Base-by-base conservation (phyloP, 1,140 invertebrate species). In the Apis laboriosa region DNA sequence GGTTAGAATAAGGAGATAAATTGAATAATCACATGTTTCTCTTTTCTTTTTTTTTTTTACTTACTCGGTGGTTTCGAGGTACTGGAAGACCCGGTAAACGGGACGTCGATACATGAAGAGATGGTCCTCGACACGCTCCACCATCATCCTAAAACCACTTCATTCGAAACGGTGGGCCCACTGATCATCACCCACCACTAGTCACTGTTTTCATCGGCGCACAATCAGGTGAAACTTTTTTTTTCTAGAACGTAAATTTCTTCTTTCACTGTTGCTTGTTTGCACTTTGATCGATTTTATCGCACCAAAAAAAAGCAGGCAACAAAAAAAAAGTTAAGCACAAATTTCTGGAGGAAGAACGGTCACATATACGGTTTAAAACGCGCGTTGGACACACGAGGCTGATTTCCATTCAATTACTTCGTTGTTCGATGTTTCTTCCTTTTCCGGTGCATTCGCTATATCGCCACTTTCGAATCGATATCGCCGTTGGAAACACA, bases 41-140 rank as follows among this genome's bases (percentile, higher is more conserved):
- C 34, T 43, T 4, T 34, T 3, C 2, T 3, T 3, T 34, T 34
- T 15, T 1, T 83, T 75, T 91, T 92, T 15, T 93, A 94, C 93
- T 94, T 91, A 94, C 93, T 93, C 93, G 91, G 89, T 88, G 70
- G 96, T 96, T 94, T 97, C 96, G 92, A 97, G 95, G 94, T 96
- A 97, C 95, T 96, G 96, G 94, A 97, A 96, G 90, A 96, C 96
- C 92, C 96, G 95, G 93, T 97, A 97, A 78, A 96, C 96, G 90
- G 96, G 96, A 91, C 96, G 96, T 90, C 96, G 95, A 94, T 96
- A 97, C 94, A 97, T 96, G 92, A 95, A 95, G 92, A 96, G 95
- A 92, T 96, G 96, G 90, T 96, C 96, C 91, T 96, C 96, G 90
- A 95, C 95, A 88, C 95, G 94, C 94, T 96, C 96, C 94, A 96